These are phyloP conservation scores for Malachius bipustulatus DNA, from an alignment of 2,888 invertebrate genomes.

Conservation along the genomic window DNA sequence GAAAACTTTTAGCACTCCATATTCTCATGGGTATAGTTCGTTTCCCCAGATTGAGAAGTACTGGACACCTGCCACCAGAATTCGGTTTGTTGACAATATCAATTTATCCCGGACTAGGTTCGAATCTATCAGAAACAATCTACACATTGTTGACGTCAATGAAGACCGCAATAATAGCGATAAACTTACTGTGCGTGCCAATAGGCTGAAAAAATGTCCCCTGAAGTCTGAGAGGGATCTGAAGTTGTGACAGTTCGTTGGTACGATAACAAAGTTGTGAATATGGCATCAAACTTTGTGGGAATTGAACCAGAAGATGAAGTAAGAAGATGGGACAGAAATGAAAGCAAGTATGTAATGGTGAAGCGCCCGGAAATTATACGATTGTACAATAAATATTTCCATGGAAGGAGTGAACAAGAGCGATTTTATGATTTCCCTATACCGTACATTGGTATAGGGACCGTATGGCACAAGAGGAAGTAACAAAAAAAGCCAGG, in stretches of 20 bases:
- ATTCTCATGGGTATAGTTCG: too few relatives aligned
- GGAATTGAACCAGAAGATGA: slow-evolving; percentile 4
- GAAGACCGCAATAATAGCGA: too few relatives aligned
- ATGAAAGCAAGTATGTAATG: background rate
- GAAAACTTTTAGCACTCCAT: too few relatives aligned
- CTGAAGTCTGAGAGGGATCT: slow-evolving; percentile 1
- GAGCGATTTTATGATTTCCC: slow-evolving; percentile 2
- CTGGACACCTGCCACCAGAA: too few relatives aligned
- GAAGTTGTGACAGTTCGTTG: slow-evolving; percentile 4
- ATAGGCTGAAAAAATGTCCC: slow-evolving; percentile 3
- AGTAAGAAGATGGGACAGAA: slow-evolving; percentile 4
- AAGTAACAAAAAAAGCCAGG: too few relatives aligned
- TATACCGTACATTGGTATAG: too few relatives aligned
- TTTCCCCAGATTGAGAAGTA: too few relatives aligned
- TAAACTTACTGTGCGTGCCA: slow-evolving; percentile 2
- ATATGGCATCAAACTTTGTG: slow-evolving; percentile 2
- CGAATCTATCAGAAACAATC: too few relatives aligned
- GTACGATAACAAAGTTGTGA: slow-evolving; percentile 4
- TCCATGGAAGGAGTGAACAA: slow-evolving; percentile 3
- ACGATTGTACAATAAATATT: slow-evolving; percentile 2
- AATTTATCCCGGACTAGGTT: too few relatives aligned
- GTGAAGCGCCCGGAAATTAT: slow-evolving; percentile 3
- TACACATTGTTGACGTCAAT: too few relatives aligned
- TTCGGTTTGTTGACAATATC: too few relatives aligned
- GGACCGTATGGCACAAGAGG: too few relatives aligned